Evolutionary conservation across 2,888 invertebrate species (phyloP), one percentile per base, ranked within the genome.

Genomic region (Germaria angustata): DNA sequence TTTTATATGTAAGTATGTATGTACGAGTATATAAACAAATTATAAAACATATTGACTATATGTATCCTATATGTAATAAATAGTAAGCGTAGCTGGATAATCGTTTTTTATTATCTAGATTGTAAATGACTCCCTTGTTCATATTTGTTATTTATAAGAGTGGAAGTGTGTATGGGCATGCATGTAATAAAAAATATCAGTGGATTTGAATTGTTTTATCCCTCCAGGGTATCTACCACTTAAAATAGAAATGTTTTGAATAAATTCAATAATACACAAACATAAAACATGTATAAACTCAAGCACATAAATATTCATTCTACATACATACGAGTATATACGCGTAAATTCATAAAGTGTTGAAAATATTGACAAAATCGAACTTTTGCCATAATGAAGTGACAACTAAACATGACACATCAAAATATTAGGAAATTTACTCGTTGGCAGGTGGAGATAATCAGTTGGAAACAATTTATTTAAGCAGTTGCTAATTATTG

Each of bases 91-190:
- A 34, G n/a, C 49, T 69, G 63, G 36, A 46, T 55, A 65, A 41
- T 46, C 39, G 41, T 39, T 59, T 66, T 79, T 59, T 79, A 66
- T 79, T 63, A 75, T 75, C 53, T 44, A 36, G 65, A 57, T 69
- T 63, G 63, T 49, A 57, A 55, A 63, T 75, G 61, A 61, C 53
- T 22, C 51, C 34, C 46, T 46, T 55, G 36, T 73, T 73, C 20
- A 68, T 55, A 61, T 68, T 68, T 22, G 68, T 49, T 22, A 2
- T 49, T 41, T 36, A 9, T 2, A 11, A 36, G 2, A 11, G 44
- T 46, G 9, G 8, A 2, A 9, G 20, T 20, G 9, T 20, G 7
- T 46, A 20, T 15, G 15, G 2, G 6, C 7, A 15, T 41, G 41
- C 15, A 46, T 46, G 0, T 46, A 17, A 46, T 11, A 20, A 46